A percentile compares a stretch with the other conserved stretches of the same genome.
phyloP scores from a whole-genome alignment of 2,888 invertebrate species.

The Lissonota sp. region DNA sequence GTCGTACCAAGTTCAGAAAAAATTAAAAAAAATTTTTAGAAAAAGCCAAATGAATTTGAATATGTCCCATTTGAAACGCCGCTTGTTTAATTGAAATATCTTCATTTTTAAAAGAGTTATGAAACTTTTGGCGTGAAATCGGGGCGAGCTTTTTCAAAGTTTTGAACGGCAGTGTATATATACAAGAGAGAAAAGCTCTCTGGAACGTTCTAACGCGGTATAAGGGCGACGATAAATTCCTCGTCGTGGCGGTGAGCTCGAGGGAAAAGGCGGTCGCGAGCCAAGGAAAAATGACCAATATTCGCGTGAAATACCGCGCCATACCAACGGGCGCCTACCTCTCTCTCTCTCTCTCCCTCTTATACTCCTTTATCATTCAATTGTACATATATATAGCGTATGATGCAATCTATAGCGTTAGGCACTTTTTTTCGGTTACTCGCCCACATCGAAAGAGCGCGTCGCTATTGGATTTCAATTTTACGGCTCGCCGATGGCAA shows the following conservation, averaged over 20 bases:
- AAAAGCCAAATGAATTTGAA: no score
- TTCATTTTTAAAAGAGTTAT: no score
- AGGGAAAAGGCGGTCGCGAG: constrained; percentile 48
- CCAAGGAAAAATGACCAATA: constrained; percentile 70
- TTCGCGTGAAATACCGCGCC: constrained; percentile 68
- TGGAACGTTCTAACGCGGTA: constrained; percentile 45
- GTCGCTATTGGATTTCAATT: constrained; percentile 76
- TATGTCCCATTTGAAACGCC: no score
- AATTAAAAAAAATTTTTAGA: no score
- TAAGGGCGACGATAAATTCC: constrained; percentile 67
- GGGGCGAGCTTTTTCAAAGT: no score
- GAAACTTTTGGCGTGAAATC: no score
- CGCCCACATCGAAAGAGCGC: constrained; percentile 57
- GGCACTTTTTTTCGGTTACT: constrained; percentile 67
- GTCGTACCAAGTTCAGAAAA: no score
- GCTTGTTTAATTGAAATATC: no score
- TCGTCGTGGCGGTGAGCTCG: constrained; percentile 52
- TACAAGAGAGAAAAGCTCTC: constrained; percentile 42
- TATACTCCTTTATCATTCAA: constrained; percentile 43
- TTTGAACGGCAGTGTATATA: not conserved
- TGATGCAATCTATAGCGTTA: constrained; percentile 58
- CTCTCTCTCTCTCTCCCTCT: constrained; percentile 37
- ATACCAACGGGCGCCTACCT: constrained; percentile 38
- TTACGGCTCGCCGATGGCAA: constrained; percentile 74
- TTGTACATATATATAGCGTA: constrained; percentile 45